Conservation (phyloP, 2,113 vertebrate genomes). For the Austrofundulus limnaeus region DNA sequence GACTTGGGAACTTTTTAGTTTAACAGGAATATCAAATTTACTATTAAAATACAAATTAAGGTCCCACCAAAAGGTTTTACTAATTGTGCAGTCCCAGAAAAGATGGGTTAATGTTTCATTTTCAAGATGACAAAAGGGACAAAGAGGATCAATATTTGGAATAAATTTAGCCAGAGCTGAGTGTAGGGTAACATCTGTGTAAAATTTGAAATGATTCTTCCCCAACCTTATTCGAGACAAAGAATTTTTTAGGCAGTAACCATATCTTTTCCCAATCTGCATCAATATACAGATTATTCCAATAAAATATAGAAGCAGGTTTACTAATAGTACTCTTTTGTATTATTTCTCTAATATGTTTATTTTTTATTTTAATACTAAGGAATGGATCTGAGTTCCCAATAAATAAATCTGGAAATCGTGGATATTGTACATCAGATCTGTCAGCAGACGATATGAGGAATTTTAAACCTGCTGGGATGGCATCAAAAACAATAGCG, state of each 20-base stretch:
- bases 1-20: no score
- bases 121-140: neutral
- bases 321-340: neutral
- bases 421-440: no score
- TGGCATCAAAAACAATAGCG: neutral
- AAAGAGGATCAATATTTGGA: neutral
- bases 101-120: neutral
- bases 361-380: neutral
- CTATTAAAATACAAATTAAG: no score
- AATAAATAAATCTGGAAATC: no score
- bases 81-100: no score
- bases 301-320: neutral
- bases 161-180: neutral
- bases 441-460: no score
- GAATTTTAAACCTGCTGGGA: neutral
- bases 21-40: no score
- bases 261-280: neutral
- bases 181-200: neutral
- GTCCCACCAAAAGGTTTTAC: neutral
- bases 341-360: neutral
- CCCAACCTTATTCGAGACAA: neutral
- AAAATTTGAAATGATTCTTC: neutral
- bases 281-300: neutral
- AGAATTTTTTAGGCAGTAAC: neutral
- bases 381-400: no score